Conservation (phyloP, 2,888 invertebrate genomes). For the Ptilodon capucinus region DNA sequence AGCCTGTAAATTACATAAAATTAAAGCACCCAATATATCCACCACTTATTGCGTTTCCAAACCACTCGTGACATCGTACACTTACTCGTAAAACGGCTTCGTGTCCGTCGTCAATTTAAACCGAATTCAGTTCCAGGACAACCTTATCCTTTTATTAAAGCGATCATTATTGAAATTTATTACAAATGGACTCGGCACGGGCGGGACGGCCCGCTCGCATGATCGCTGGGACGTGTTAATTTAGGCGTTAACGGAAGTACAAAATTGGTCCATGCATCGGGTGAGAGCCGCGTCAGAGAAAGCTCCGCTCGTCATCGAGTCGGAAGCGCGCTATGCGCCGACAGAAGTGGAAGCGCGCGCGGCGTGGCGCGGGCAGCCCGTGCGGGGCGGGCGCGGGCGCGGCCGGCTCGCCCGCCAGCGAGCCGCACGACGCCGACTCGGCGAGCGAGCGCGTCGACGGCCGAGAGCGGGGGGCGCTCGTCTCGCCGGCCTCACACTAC, state of each 20-base stretch:
- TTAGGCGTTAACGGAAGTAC: conserved; percentile 69
- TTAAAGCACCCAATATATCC: conserved; percentile 74
- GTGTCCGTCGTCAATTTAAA: conserved; percentile 43
- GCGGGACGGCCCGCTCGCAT: conserved; percentile 52
- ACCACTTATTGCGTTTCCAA: conserved; percentile 61
- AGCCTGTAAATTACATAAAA: conserved; percentile 68
- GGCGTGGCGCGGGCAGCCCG: conserved; percentile 44
- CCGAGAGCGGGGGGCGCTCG: conserved; percentile 72
- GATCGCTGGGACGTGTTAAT: conserved; percentile 67
- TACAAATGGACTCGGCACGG: conserved; percentile 67
- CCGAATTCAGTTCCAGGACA: conserved; percentile 48
- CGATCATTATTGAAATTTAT: conserved; percentile 53
- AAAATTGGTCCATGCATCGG: conserved; percentile 76
- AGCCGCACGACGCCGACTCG: conserved; percentile 75
- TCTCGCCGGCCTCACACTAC: conserved; percentile 80
- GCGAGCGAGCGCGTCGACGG: conserved; percentile 77
- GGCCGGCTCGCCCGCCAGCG: conserved; percentile 53
- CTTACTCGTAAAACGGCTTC: conserved; percentile 39
- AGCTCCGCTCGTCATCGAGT: conserved; percentile 66
- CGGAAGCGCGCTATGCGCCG: conserved; percentile 63
- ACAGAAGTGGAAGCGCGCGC: conserved; percentile 73
- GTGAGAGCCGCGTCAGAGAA: conserved; percentile 64
- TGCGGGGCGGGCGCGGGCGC: conserved; percentile 36
- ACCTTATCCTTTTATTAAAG: conserved; percentile 51
- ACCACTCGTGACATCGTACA: conserved; percentile 50